Evolutionary conservation across 2,888 invertebrate genomes (phyloP).

Genomic region (Eupithecia inturbata): DNA sequence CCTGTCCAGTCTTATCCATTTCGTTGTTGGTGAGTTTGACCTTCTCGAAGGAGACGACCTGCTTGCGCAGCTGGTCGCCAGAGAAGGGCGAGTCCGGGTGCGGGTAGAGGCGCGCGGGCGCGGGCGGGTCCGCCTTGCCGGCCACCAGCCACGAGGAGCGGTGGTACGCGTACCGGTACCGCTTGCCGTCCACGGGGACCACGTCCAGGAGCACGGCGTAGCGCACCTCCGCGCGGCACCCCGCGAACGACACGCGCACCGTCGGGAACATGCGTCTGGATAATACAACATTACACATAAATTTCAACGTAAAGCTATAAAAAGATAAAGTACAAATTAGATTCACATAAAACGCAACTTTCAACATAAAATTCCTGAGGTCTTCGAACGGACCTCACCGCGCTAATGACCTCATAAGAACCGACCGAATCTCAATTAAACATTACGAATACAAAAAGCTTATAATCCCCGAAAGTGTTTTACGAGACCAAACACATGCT

Average conservation of each 20-base stretch:
- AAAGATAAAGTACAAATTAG: slow-evolving; percentile 62
- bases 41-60: slow-evolving; percentile 99
- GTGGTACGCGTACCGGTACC: slow-evolving; percentile 99
- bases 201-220: slow-evolving; percentile 98
- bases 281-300: slow-evolving; percentile 39
- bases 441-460: slow-evolving; percentile 76
- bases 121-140: slow-evolving; percentile 98
- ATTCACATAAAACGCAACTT: slow-evolving; percentile 61
- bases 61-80: slow-evolving; percentile 97
- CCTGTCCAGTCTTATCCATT: slow-evolving; percentile 98
- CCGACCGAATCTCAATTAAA: slow-evolving; percentile 76
- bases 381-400: slow-evolving; percentile 59
- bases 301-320: slow-evolving; percentile 30
- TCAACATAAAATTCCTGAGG: slow-evolving; percentile 57
- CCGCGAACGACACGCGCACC: slow-evolving; percentile 96
- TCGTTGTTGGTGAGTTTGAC: slow-evolving; percentile 99
- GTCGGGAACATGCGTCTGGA: slow-evolving; percentile 99
- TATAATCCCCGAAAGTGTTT: slow-evolving; percentile 77
- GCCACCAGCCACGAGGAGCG: slow-evolving; percentile 99
- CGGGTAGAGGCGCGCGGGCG: slow-evolving; percentile 95
- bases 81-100: slow-evolving; percentile 99
- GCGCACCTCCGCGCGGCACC: slow-evolving; percentile 90
- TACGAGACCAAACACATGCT: slow-evolving; percentile 80
- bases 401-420: slow-evolving; percentile 77
- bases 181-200: slow-evolving; percentile 97